Base-by-base conservation (phyloP, 1,140 invertebrate genomes). In the Elymnias hypermnestra region DNA sequence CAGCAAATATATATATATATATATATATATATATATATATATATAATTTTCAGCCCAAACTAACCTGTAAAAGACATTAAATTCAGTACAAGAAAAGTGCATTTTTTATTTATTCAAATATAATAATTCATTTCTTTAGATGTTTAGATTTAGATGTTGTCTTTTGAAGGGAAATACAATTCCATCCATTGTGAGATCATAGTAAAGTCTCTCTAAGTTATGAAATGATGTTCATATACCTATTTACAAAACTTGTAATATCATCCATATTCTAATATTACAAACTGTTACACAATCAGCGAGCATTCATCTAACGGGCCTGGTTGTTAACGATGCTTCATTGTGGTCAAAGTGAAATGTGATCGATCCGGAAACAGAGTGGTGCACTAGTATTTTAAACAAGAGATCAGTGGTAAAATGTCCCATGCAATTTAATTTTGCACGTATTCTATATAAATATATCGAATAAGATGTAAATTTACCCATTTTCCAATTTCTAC, bases 261-360 rank as follows among this genome's bases (percentile, higher is more conserved):
- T 60, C 60, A 71, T 74, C 61, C 65, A 63, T 59, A 56, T 67
- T 65, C 62, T 72, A 58, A 59, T 48, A 63, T 63, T 56, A 55
- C 55, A 43, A 47, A 47, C 44, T 51, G 56, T 70, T 72, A 55
- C 63, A 68, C 63, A 75, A 78, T 69, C 67, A 61, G 57, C 60
- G 50, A 42, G 59, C 68, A 63, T 70, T 71, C 59, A 65, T 71
- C 50, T 68, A 65, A 66, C 61, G 61, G 61, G 40, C 39, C 29
- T 39, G 31, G 35, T 63, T 53, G 63, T 58, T 69, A 68, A 68
- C 62, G 59, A 54, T 44, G 48, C 48, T 49, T 68, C 57, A 67
- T 63, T 63, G 66, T 64, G 58, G 49, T 56, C 51, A 31, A 31
- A 51, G 52, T 73, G 64, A 63, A 70, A 67, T 70, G 63, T 65